These are phyloP conservation scores for Hylyphantes graminicola DNA, from an alignment of 1,140 invertebrate genomes.

Conservation along the genomic window DNA sequence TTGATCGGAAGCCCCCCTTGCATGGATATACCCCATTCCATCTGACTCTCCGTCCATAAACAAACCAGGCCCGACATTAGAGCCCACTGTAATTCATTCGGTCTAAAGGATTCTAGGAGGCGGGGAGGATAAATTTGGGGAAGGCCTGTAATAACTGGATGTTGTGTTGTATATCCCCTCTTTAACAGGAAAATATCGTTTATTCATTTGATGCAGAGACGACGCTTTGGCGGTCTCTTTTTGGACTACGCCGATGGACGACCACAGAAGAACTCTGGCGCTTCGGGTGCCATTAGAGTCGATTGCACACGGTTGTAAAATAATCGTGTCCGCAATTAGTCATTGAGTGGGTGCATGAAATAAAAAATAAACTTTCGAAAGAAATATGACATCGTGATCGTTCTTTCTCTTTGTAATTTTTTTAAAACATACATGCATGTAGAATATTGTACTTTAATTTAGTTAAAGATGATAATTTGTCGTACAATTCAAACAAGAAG, in stretches of 20 bases:
- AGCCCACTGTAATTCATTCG: slow-evolving; percentile 18
- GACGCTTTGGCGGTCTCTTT: slow-evolving; percentile 16
- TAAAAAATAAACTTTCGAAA: no score
- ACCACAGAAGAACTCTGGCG: slow-evolving; percentile 28
- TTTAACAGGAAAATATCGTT: slow-evolving; percentile 13
- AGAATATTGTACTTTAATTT: no score
- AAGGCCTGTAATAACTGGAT: slow-evolving; percentile 25
- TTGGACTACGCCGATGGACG: slow-evolving; percentile 7
- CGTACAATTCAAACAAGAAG: no score
- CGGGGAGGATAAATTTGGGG: not conserved
- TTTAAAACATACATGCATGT: no score
- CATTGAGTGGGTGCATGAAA: no score
- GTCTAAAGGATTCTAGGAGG: not conserved
- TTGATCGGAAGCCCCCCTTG: not conserved
- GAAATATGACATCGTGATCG: no score
- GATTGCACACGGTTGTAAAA: no score
- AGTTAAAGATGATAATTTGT: no score
- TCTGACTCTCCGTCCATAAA: slow-evolving; percentile 13
- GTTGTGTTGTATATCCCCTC: not conserved
- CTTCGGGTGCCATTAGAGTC: slow-evolving; percentile 8
- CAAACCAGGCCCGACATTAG: slow-evolving; percentile 15
- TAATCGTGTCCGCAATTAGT: no score
- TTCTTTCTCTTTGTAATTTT: no score
- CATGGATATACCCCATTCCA: not conserved
- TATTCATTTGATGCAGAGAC: slow-evolving; percentile 6